Base-by-base conservation (phyloP, 2,113 vertebrate genomes). In the Burhinus bistriatus region DNA sequence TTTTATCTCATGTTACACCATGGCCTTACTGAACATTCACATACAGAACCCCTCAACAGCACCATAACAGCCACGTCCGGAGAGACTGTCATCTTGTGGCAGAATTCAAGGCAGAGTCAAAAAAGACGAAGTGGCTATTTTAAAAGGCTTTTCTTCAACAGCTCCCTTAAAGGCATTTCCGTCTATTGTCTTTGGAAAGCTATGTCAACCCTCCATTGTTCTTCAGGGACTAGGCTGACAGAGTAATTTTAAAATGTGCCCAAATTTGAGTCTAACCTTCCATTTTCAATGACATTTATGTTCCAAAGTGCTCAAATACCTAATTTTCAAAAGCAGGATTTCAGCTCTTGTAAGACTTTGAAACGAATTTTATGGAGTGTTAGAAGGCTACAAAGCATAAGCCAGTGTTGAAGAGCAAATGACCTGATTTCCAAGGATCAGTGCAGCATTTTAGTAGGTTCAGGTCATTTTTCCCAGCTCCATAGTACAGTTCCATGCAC, bases 131-230 rank as follows among this genome's bases (percentile, higher is more conserved):
- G 61, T 64, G 64, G 51, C 55, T 94, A 70, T 94, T 97, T 96
- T 77, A 89, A 86, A 96, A 86, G 55, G 38, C 88, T 94, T 96
- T 91, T 83, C 93, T 95, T 86, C 81, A 93, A 64, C 51, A 55
- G 64, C 59, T 77, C 58, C 17, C 68, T 83, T 66, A 51, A 85
- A 93, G 79, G 88, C 64, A 95, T 95, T 97, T 96, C 97, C 96
- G 92, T 72, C 68, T 44, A 92, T 96, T 97, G 95, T 94, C 76
- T 78, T 90, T 54, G 36, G 68, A 81, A 93, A 81, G 68, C 61
- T 84, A 14, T 86, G 59, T 93, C 62, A 49, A 34, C 54, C 20
- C 2, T 83, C 36, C 71, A 86, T 94, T 97, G 90, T 93, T 94
- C 85, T 71, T 58, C 71, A 59, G 45, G 61, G 75, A 14, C 40